Evolutionary conservation across 2,888 invertebrate species (phyloP).

Genomic region (Drosophila heteroneura): DNA sequence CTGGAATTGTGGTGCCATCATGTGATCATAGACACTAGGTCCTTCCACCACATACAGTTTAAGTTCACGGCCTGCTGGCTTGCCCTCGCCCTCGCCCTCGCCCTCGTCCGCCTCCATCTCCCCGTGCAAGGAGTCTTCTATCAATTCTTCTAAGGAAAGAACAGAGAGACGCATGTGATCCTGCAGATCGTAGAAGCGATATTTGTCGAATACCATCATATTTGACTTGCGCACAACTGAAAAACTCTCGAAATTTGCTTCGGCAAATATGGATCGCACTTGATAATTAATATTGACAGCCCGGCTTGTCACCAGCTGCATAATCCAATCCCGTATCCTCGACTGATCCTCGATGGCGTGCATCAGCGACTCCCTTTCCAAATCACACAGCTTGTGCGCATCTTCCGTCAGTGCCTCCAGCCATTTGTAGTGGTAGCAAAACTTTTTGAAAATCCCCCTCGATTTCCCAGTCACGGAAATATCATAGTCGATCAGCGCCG

Average conservation of each 20-base stretch:
- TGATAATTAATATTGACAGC: constrained; percentile 66
- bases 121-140: not conserved
- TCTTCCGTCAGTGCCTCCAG: constrained; percentile 67
- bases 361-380: constrained; percentile 68
- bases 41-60: constrained; percentile 65
- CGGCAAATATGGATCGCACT: constrained; percentile 77
- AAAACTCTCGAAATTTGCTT: constrained; percentile 77
- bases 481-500: constrained; percentile 75
- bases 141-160: constrained; percentile 50
- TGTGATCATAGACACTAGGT: constrained; percentile 68
- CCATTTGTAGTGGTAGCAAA: constrained; percentile 79
- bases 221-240: constrained; percentile 54
- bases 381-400: constrained; percentile 66
- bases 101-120: not conserved
- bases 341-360: constrained; percentile 72
- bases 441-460: constrained; percentile 75
- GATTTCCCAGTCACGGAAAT: constrained; percentile 79
- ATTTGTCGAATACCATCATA: constrained; percentile 64
- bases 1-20: constrained; percentile 71
- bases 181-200: constrained; percentile 78
- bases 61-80: constrained; percentile 15
- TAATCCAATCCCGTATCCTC: constrained; percentile 79
- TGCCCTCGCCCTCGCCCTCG: not conserved
- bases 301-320: constrained; percentile 55
- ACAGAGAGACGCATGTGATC: constrained; percentile 58